Evolutionary conservation across 2,797 vertebrate genomes (phyloP).

Genomic region (Urophycis tenuis): DNA sequence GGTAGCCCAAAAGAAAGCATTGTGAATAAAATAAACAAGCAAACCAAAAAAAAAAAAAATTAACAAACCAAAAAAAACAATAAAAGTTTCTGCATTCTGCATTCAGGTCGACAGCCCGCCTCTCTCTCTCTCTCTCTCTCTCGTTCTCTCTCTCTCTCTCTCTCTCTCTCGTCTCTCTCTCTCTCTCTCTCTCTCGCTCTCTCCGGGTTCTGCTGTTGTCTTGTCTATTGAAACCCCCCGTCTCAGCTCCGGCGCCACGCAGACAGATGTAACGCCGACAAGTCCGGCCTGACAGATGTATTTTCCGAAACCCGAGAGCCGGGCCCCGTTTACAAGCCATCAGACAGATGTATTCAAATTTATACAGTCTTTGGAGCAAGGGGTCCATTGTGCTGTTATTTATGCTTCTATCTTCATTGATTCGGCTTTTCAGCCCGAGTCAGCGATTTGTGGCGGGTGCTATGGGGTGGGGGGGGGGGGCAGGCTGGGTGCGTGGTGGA

Average conservation of each 20-base stretch:
- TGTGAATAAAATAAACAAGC: background rate
- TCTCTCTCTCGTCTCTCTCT: no score
- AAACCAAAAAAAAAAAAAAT: background rate
- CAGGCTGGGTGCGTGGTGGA: background rate
- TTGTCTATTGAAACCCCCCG: background rate
- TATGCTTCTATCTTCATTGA: constrained; percentile 44
- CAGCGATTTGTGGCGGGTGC: constrained; percentile 37
- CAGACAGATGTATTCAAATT: constrained; percentile 41
- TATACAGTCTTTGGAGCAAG: constrained; percentile 33
- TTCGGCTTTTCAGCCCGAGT: constrained; percentile 45
- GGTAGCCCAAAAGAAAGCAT: background rate
- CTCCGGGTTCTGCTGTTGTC: background rate
- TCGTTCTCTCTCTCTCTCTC: no score
- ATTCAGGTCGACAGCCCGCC: background rate
- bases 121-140: background rate
- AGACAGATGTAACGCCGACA: constrained; percentile 23
- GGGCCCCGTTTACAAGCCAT: constrained; percentile 41
- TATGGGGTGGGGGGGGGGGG: background rate
- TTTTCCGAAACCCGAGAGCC: constrained; percentile 22
- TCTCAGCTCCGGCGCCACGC: background rate
- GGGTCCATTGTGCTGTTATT: constrained; percentile 38
- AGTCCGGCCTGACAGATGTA: constrained; percentile 32
- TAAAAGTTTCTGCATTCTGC: background rate
- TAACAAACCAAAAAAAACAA: background rate
- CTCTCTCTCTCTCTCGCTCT: no score